Evolutionary conservation across 2,113 vertebrate species (phyloP).

Genomic region (Tympanuchus pallidicinctus): DNA sequence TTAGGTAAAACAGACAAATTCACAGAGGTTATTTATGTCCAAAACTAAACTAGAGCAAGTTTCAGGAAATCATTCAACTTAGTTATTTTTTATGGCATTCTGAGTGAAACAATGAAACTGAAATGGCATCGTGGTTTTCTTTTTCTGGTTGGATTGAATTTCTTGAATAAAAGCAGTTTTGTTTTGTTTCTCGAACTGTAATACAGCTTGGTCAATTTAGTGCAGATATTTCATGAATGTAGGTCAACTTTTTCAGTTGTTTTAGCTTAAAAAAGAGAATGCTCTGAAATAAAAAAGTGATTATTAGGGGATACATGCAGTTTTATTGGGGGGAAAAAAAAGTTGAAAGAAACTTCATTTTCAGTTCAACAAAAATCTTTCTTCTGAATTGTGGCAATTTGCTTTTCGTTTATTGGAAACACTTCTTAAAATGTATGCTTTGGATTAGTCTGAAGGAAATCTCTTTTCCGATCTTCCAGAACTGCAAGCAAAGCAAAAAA

Average conservation of each 20-base stretch:
- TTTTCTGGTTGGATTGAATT: neutral
- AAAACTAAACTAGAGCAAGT: neutral
- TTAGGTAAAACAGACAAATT: constrained; percentile 26
- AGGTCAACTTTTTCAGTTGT: neutral
- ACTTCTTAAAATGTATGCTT: neutral
- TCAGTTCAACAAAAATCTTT: neutral
- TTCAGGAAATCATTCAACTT: neutral
- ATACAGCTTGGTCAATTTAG: neutral
- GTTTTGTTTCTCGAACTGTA: neutral
- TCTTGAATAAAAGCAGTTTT: neutral
- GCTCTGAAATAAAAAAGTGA: neutral
- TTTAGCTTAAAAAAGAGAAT: neutral
- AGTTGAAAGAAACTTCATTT: neutral
- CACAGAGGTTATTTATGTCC: neutral
- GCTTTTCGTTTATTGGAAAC: neutral
- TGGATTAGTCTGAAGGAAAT: constrained; percentile 13
- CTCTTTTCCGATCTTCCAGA: constrained; percentile 28
- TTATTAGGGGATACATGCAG: neutral
- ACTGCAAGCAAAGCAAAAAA: neutral
- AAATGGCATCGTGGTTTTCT: neutral
- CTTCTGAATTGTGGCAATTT: neutral
- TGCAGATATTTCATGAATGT: neutral
- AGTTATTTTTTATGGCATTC: neutral
- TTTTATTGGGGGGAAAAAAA: neutral
- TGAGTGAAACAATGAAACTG: neutral